A percentile compares a stretch with the other conserved stretches of the same genome.
phyloP scores from a whole-genome alignment of 2,888 invertebrate genomes.

The Pheosia tremula region DNA sequence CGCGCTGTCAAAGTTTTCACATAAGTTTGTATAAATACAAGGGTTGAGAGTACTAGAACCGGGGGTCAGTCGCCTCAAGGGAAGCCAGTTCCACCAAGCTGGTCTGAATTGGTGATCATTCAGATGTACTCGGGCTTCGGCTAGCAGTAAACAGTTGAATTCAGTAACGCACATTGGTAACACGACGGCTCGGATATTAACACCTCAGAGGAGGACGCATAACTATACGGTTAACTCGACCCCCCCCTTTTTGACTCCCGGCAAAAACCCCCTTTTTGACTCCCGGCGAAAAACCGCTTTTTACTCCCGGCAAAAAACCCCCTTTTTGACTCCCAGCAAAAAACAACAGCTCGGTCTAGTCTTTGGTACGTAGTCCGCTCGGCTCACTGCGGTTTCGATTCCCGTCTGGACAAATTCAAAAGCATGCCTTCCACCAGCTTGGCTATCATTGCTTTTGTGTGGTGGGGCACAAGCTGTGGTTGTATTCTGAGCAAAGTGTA shows the following conservation, averaged over 20 bases:
- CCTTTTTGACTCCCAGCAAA: too few relatives aligned
- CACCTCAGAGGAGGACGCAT: slow-evolving; percentile 12
- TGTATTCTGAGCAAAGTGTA: neutral
- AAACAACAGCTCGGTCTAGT: too few relatives aligned
- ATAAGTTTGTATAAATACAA: slow-evolving; percentile 1
- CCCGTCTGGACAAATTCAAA: too few relatives aligned
- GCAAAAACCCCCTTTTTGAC: too few relatives aligned
- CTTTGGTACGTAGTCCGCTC: too few relatives aligned
- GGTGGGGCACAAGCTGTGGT: too few relatives aligned
- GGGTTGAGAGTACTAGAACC: neutral
- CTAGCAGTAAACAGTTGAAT: neutral
- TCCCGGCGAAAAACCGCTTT: too few relatives aligned
- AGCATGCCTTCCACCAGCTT: too few relatives aligned
- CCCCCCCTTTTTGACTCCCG: neutral
- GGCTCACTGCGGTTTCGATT: too few relatives aligned
- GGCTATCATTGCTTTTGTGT: too few relatives aligned
- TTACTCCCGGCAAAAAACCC: too few relatives aligned
- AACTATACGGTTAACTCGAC: slow-evolving; percentile 10
- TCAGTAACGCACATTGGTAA: neutral
- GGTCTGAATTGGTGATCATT: slow-evolving; percentile 27
- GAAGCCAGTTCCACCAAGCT: slow-evolving; percentile 39
- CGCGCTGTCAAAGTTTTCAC: slow-evolving; percentile 25
- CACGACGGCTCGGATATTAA: neutral
- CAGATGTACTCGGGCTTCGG: slow-evolving; percentile 16
- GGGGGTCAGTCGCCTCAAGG: slow-evolving; percentile 36